Evolutionary conservation across 2,888 invertebrate species (phyloP), one percentile per base, ranked within the genome.

Genomic region (Hypercompe scribonia): DNA sequence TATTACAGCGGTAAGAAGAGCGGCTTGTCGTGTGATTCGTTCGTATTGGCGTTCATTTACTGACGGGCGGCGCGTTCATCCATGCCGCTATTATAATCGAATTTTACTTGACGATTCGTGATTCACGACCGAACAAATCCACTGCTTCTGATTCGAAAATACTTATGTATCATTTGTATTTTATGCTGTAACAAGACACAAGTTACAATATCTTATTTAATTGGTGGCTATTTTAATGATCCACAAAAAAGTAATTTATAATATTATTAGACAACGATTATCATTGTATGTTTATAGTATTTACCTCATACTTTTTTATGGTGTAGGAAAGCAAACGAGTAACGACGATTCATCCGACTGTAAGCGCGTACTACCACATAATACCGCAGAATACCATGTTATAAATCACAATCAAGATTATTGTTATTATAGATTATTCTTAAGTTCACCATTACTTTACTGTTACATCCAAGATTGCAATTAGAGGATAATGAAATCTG

Each of bases 41-140:
- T 87, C 87, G 86, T 85, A 90, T 89, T 90, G 89, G 86, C 90
- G 91, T 90, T 92, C 91, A 93, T 93, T n/a, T 93, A 93, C 86
- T 86, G 89, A 84, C 80, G 78, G 80, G 50, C n/a, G 84, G 84
- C 82, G 88, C 93, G 87, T 87, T 90, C 88, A 92, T 87, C 91
- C 92, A 87, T 92, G 90, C 87, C 82, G 85, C 89, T 88, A 90
- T 92, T 90, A 91, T 90, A 92, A 92, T 92, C 91, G 88, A 90
- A 93, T 92, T 89, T 90, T 87, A 89, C 88, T 89, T 90, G 91
- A 92, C 90, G 90, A 91, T 87, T 93, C 93, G 91, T 93, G 92
- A 92, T 91, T 92, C 92, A 92, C 92, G 92, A 90, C 88, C 86
- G 84, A 88, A 89, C 50, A 54, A 88, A 88, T 89, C 86, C 86